A percentile compares a stretch with the other conserved stretches of the same genome.
These are phyloP conservation scores for Stenodera caucasica DNA, from an alignment of 2,888 invertebrate species.

Conservation along the genomic window DNA sequence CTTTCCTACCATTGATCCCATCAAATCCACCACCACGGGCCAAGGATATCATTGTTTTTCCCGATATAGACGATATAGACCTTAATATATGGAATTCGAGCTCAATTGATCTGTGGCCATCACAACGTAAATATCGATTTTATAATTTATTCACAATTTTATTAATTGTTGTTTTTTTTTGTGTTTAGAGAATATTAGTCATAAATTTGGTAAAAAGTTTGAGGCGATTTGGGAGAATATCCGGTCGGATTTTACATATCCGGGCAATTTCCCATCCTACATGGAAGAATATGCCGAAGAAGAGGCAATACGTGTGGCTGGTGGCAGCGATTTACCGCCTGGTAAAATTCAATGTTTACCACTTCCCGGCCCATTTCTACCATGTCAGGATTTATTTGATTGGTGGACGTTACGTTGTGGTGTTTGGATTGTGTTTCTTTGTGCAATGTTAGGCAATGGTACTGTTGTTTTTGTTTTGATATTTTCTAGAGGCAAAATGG, in stretches of 20 bases:
- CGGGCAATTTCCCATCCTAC: constrained; percentile 69
- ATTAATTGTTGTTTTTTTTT: constrained; percentile 12
- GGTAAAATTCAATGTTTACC: constrained; percentile 76
- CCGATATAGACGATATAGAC: constrained; percentile 70
- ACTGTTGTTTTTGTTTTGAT: constrained; percentile 92
- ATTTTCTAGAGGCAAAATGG: constrained; percentile 90
- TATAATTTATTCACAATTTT: not conserved
- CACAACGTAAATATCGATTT: constrained; percentile 67
- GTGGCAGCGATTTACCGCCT: constrained; percentile 44
- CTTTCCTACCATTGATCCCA: constrained; percentile 73
- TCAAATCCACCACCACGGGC: constrained; percentile 58
- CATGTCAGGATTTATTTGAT: constrained; percentile 94
- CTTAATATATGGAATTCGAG: constrained; percentile 79
- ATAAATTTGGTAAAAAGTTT: constrained; percentile 71
- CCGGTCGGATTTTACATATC: constrained; percentile 70
- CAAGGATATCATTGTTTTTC: constrained; percentile 70
- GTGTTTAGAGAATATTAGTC: constrained; percentile 68
- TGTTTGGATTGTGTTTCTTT: constrained; percentile 95
- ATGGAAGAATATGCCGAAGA: constrained; percentile 75
- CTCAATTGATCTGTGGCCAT: constrained; percentile 80
- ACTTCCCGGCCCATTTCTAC: constrained; percentile 89
- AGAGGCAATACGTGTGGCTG: constrained; percentile 49
- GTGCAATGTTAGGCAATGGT: constrained; percentile 95
- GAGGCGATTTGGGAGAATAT: constrained; percentile 72
- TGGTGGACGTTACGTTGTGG: constrained; percentile 98